Evolutionary conservation across 2,888 invertebrate genomes (phyloP), one percentile per base, ranked within the genome.

Genomic region (Agrochola circellaris): DNA sequence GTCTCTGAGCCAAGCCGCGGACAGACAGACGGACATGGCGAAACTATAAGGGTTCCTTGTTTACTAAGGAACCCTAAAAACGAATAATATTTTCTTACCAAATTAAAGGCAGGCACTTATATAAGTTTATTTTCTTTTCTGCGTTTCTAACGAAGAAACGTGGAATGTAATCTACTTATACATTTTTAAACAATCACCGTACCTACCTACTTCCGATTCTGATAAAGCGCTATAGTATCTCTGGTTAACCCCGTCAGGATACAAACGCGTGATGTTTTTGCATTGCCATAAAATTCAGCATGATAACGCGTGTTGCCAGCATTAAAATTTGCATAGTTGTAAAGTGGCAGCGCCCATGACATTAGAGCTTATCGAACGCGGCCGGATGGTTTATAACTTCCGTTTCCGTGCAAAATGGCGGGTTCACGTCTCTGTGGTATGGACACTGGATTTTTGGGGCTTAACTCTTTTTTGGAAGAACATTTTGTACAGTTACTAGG

Each of bases 301-400:
- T 64, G 84, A 83, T 77, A 83, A 58, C 74, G 72, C 66, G 48
- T 69, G 75, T 81, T 84, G 77, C 73, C 80, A 81, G 70, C 82
- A 81, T 83, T 82, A 84, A 89, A 89, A 90, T 90, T 87, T 88
- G 84, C 88, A 89, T 89, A 87, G 84, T 87, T 79, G 84, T 82
- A 79, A 89, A 83, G 76, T 77, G 77, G 83, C 85, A 75, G 75
- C 68, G 68, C 73, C 73, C 83, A 83, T 87, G 89, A 88, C 89
- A 91, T 90, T 91, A 90, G 89, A 79, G 91, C 91, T 91, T 91
- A 91, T 91, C 91, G 90, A 90, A 88, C 84, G 80, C 81, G 74
- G 79, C 85, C 88, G 89, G 83, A 86, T 90, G 91, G 86, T 91
- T 91, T 91, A 91, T 91, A 87, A 82, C 89, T 90, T 91, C 91